A percentile compares a stretch with the other conserved stretches of the same genome.
Conservation (phyloP, 2,888 invertebrate species). For the Mactromeris polynyma region DNA sequence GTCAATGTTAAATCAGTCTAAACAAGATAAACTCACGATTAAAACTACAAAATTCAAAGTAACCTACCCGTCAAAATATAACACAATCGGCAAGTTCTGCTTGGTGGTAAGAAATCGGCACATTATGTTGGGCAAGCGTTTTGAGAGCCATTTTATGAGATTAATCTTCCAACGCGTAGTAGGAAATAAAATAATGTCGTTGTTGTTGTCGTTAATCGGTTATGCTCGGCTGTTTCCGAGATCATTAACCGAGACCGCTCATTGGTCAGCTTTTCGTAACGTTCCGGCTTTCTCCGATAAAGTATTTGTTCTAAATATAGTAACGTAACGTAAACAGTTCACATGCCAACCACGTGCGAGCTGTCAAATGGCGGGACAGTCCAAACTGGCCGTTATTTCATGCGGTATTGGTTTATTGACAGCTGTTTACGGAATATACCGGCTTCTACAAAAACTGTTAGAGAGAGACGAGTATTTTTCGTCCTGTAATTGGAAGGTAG, state of each 20-base stretch:
- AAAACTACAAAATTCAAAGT: neutral
- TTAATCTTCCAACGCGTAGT: neutral
- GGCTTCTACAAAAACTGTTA: conserved; percentile 4
- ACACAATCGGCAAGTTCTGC: neutral
- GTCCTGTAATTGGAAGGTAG: conserved; percentile 44
- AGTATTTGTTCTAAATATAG: conserved; percentile 38
- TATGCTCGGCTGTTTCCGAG: neutral
- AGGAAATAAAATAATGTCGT: neutral
- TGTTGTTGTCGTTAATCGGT: neutral
- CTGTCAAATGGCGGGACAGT: conserved; percentile 11
- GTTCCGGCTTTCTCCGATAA: neutral
- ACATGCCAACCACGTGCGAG: conserved; percentile 29
- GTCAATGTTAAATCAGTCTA: neutral
- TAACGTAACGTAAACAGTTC: conserved; percentile 44
- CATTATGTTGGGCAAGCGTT: conserved; percentile 51
- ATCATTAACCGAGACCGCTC: neutral
- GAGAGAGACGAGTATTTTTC: conserved; percentile 46
- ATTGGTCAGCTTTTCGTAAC: neutral
- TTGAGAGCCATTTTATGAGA: conserved; percentile 49
- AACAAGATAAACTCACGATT: neutral
- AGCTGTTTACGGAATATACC: conserved; percentile 42
- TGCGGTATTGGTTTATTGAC: conserved; percentile 39
- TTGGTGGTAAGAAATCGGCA: conserved; percentile 47
- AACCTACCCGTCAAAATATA: conserved; percentile 6
- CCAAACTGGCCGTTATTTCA: conserved; percentile 11